Evolutionary conservation across 2,888 invertebrate species (phyloP), one percentile per base, ranked within the genome.

Genomic region (Cheilosia scutellata): DNA sequence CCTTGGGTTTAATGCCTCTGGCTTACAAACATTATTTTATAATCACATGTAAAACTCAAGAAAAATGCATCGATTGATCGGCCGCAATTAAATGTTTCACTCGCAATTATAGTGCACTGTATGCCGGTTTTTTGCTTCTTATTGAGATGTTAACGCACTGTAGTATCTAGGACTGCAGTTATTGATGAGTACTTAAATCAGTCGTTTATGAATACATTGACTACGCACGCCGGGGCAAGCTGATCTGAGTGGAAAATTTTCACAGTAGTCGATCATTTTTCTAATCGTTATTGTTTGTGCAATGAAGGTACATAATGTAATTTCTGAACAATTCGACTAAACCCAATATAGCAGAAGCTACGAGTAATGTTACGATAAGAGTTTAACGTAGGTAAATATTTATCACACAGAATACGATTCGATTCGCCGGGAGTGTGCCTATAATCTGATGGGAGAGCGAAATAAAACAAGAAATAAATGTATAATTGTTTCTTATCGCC

Each of bases 181-280:
- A 75, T 70, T 74, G 42, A 65, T 44, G 62, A 57, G 51, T 68
- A 75, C 55, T 84, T 75, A 44, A 70, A 25, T 51, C 60, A 62
- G 11, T 65, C 51, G 44, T 60, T 72, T 62, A 78, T 58, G 62
- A 47, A 72, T 62, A 62, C 68, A 68, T 44, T 58, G 63, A 53
- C 70, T 70, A 58, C 65, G 74, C 83, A 80, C 75, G 75, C 53
- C 55, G 65, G 51, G 57, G 47, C 57, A 71, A 66, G 75, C 62
- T 71, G 80, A 79, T 75, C 75, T 33, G 75, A 84, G 80, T 80
- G 84, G 80, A 84, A 80, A 53, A 66, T 84, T 84, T 78, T 71
- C 47, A 51, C 65, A 65, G 16, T 25, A 75, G 75, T 79, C 74
- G 42, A 37, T 29, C 13, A 2, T n/a, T 29, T n/a, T 44, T 47